Conservation (phyloP, 2,797 vertebrate species). For the Arrhamphus sclerolepis region DNA sequence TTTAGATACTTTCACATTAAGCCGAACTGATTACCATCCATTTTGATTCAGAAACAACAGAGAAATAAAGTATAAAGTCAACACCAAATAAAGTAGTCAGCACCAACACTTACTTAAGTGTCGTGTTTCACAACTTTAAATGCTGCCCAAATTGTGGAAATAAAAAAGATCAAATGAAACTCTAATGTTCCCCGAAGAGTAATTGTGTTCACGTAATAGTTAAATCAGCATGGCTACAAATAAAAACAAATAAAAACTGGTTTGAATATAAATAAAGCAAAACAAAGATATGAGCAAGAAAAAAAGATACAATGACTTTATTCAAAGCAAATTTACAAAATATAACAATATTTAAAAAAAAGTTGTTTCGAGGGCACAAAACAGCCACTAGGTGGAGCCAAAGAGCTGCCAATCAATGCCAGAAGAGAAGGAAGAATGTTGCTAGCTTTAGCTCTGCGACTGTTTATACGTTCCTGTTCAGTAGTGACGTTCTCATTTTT, state of each 20-base stretch:
- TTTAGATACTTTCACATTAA: background rate
- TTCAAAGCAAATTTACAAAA: background rate
- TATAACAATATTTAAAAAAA: no score
- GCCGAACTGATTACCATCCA: background rate
- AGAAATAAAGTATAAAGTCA: background rate
- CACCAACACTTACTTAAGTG: background rate
- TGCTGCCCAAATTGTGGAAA: slow-evolving; percentile 2
- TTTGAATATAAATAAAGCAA: background rate
- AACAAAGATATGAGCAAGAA: background rate
- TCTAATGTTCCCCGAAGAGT: slow-evolving; percentile 1
- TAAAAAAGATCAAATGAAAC: slow-evolving; percentile 1
- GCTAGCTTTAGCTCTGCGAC: no score
- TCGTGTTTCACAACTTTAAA: slow-evolving; percentile 1
- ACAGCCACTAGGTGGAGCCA: no score
- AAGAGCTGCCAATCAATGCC: no score
- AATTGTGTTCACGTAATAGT: background rate
- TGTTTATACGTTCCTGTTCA: no score
- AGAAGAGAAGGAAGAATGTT: no score
- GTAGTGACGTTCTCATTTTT: no score
- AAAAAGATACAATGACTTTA: background rate
- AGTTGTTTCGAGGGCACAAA: no score
- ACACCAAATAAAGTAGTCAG: background rate
- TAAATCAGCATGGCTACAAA: slow-evolving; percentile 1
- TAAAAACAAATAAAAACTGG: no score
- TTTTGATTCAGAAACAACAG: background rate